Evolutionary conservation across 2,888 invertebrate genomes (phyloP).

Genomic region (Pemphredon lugubris): DNA sequence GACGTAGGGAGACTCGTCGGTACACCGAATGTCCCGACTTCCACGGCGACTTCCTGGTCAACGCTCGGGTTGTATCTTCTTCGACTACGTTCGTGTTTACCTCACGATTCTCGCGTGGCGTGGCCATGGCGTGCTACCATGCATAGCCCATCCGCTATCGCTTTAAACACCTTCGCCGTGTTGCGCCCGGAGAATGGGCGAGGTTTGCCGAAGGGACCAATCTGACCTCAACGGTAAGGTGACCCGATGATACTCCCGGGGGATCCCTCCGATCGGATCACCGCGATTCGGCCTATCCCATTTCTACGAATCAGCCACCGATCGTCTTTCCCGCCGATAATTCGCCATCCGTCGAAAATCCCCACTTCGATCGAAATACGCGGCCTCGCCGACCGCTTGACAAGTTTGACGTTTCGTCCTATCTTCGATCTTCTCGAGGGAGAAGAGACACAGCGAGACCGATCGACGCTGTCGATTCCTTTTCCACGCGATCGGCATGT

Average conservation of each 20-base stretch:
- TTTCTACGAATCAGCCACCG: conserved; percentile 14
- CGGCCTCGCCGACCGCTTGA: too few species aligned
- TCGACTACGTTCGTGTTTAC: conserved; percentile 60
- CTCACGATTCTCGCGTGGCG: conserved; percentile 61
- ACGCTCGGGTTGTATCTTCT: conserved; percentile 62
- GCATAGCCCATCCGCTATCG: conserved; percentile 46
- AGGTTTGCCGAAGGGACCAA: conserved; percentile 61
- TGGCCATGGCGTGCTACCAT: conserved; percentile 58
- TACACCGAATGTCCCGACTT: conserved; percentile 50
- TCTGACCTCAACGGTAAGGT: conserved; percentile 67
- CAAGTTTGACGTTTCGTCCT: too few species aligned
- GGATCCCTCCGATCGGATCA: conserved; percentile 51
- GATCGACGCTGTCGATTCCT: too few species aligned
- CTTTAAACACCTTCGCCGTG: conserved; percentile 25
- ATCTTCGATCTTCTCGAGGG: too few species aligned
- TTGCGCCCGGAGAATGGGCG: conserved; percentile 41
- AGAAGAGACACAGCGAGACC: too few species aligned
- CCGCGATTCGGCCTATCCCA: conserved; percentile 44
- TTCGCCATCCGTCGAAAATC: too few species aligned
- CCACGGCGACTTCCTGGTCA: conserved; percentile 57
- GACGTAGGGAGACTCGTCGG: conserved; percentile 47
- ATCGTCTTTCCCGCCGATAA: too few species aligned
- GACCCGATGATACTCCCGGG: conserved; percentile 57
- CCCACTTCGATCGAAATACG: too few species aligned
- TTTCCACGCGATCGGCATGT: too few species aligned